Evolutionary conservation across 2,888 invertebrate genomes (phyloP).

Genomic region (Eugnorisma glareosa): DNA sequence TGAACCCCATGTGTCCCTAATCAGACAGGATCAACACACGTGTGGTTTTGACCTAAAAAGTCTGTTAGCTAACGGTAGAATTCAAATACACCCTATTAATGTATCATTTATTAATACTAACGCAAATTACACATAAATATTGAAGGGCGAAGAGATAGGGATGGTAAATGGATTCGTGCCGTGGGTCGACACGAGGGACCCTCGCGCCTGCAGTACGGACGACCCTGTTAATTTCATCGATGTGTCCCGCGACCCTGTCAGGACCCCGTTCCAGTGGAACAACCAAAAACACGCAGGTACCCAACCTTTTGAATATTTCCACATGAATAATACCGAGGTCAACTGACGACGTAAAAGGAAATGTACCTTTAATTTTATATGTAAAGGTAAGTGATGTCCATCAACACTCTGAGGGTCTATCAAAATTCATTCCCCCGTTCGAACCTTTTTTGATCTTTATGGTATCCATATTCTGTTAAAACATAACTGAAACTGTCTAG

Average conservation of each 20-base stretch:
- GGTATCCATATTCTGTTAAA: neutral
- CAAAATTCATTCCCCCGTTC: constrained; percentile 9
- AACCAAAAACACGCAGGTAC: constrained; percentile 90
- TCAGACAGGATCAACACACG: neutral
- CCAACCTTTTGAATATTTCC: constrained; percentile 71
- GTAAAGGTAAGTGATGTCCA: constrained; percentile 18
- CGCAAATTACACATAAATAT: constrained; percentile 49
- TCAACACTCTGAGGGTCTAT: constrained; percentile 53
- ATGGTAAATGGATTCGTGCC: constrained; percentile 91
- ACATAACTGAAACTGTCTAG: constrained; percentile 26
- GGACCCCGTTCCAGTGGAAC: constrained; percentile 96
- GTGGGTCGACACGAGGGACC: constrained; percentile 91
- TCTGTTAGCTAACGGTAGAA: neutral
- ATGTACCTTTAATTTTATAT: constrained; percentile 35
- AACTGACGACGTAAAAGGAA: constrained; percentile 33
- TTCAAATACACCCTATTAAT: neutral
- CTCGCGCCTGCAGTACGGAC: constrained; percentile 89
- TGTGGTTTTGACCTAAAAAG: neutral
- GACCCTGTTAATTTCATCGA: constrained; percentile 90
- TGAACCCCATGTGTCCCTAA: constrained; percentile 1
- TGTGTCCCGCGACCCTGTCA: constrained; percentile 92
- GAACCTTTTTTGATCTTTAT: constrained; percentile 26
- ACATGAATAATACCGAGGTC: constrained; percentile 59
- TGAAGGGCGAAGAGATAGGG: constrained; percentile 94
- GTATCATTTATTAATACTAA: constrained; percentile 33